Evolutionary conservation across 2,888 invertebrate species (phyloP).

Genomic region (Drosophila multiciliata): DNA sequence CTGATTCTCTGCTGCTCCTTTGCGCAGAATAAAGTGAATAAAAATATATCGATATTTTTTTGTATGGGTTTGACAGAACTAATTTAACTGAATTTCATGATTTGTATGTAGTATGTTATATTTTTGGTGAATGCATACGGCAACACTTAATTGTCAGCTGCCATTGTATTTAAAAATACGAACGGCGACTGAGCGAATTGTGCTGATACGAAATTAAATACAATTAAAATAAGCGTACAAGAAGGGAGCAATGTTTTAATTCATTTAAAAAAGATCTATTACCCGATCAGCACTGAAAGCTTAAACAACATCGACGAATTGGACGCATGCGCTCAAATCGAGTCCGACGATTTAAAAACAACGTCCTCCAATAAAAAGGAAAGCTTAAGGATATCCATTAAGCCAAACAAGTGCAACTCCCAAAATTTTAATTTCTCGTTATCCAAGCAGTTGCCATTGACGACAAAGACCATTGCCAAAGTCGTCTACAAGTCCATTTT

Average conservation of each 20-base stretch:
- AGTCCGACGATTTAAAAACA: conserved; percentile 5
- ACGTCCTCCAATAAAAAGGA: conserved; percentile 17
- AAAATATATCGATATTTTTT: background rate
- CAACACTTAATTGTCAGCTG: conserved; percentile 11
- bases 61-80: background rate
- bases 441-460: background rate
- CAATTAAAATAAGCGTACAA: conserved; percentile 48
- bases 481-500: conserved; percentile 3
- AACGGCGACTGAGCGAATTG: background rate
- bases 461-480: conserved; percentile 22
- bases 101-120: no score
- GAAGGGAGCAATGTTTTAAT: conserved; percentile 27
- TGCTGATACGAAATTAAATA: conserved; percentile 31
- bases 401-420: background rate
- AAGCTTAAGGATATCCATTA: background rate
- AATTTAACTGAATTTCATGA: background rate
- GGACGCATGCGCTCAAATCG: conserved; percentile 7
- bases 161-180: conserved; percentile 17
- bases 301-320: background rate
- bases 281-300: background rate
- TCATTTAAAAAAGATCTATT: conserved; percentile 20
- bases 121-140: conserved; percentile 4
- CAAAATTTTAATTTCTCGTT: background rate
- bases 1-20: conserved; percentile 15
- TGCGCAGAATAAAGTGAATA: background rate